Percentiles rank a stretch among this genome's conserved stretches.
phyloP scores from a whole-genome alignment of 92 coral and sea anemone genomes.

The Micromussa lordhowensis region DNA sequence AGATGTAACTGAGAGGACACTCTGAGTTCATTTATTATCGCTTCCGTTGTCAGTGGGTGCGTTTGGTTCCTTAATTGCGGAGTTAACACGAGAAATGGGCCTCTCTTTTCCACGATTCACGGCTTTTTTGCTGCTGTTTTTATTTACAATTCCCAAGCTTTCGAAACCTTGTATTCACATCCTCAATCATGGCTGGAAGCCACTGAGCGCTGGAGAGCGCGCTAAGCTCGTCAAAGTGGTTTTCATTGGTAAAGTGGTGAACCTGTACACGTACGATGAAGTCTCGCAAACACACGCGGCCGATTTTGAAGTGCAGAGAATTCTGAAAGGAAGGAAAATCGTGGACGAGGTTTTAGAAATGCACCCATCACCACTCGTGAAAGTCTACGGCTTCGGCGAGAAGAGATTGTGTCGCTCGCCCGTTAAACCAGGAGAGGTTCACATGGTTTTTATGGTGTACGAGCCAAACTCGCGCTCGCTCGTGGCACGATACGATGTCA shows the following conservation, averaged over 20 bases:
- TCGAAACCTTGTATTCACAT: conserved; percentile 77
- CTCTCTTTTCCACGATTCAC: conserved; percentile 11
- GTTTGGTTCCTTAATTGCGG: conserved; percentile 21
- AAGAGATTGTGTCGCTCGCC: conserved; percentile 71
- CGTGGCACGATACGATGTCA: conserved; percentile 81
- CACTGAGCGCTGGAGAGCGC: conserved; percentile 72
- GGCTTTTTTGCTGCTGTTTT: conserved; percentile 39
- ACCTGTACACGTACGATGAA: conserved; percentile 58
- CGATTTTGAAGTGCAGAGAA: conserved; percentile 79
- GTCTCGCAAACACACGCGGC: conserved; percentile 73
- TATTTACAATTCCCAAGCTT: conserved; percentile 58
- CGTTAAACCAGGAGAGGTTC: conserved; percentile 77
- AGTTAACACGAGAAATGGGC: conserved; percentile 23
- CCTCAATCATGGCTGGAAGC: conserved; percentile 82
- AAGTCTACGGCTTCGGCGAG: conserved; percentile 90
- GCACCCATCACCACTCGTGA: conserved; percentile 70
- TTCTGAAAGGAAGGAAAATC: conserved; percentile 84
- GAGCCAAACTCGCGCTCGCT: conserved; percentile 69
- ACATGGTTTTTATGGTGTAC: conserved; percentile 79
- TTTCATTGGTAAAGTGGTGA: conserved; percentile 84
- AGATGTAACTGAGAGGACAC: conserved; percentile 24
- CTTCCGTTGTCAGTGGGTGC: conserved; percentile 14
- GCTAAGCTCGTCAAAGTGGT: conserved; percentile 86
- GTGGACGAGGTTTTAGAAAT: conserved; percentile 76
- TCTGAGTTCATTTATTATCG: conserved; percentile 34